A percentile compares a stretch with the other conserved stretches of the same genome.
Evolutionary conservation across 2,113 vertebrate species (phyloP).

Genomic region (Corythaeola cristata): DNA sequence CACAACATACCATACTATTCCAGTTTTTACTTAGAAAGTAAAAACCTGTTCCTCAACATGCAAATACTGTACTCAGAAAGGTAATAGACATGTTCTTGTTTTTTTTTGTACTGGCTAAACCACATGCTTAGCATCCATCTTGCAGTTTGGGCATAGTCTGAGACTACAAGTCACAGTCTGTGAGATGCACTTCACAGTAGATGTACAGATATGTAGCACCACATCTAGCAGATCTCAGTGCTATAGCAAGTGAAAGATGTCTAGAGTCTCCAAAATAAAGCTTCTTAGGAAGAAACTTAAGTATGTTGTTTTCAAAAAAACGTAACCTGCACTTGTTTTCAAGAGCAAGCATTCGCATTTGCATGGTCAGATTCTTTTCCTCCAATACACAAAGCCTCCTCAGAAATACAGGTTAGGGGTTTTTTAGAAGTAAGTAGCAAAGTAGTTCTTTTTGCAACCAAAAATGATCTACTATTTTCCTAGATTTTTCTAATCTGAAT

Average conservation of each 20-base stretch:
- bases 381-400: neutral
- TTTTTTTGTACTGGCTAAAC: neutral
- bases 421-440: neutral
- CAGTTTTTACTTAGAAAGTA: neutral
- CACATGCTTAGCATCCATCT: neutral
- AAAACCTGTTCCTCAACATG: neutral
- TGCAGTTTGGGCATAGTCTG: neutral
- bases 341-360: neutral
- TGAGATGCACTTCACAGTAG: neutral
- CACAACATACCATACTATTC: neutral
- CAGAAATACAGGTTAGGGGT: neutral
- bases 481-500: neutral
- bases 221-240: neutral
- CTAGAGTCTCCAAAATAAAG: neutral
- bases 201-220: neutral
- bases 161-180: neutral
- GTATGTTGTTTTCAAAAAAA: neutral
- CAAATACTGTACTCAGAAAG: neutral
- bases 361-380: neutral
- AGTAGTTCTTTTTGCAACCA: neutral
- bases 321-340: neutral
- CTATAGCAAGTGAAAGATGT: neutral
- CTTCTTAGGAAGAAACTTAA: neutral
- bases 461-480: neutral
- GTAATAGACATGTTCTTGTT: neutral